Base-by-base conservation (phyloP, 2,888 invertebrate genomes). In the Drosophila anomelani region DNA sequence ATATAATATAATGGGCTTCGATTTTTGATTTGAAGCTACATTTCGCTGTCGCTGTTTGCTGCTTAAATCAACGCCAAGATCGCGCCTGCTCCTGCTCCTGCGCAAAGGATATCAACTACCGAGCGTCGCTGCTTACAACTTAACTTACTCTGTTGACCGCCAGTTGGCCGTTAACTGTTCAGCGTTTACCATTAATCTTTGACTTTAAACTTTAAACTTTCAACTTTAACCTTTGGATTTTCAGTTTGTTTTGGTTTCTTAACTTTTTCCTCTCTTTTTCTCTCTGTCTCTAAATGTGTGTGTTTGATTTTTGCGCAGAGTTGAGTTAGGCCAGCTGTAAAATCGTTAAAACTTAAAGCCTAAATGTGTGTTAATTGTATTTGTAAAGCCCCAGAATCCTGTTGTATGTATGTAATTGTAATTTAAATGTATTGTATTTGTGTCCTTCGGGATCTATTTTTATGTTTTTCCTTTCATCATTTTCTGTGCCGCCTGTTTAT, bases 11-110 rank as follows among this genome's bases (percentile, higher is more conserved):
- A 23, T 23, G 39, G 59, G 54, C 38, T 54, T 15, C 55, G 29
- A 54, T 39, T 38, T 34, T 44, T 51, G 39, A 46, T 38, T 56
- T 67, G 56, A 61, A 17, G 62, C 62, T 46, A 67, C n/a, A 26
- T 67, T 54, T 46, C 10, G 51, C 51, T 53, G 36, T 51, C 34
- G 59, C 82, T 73, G 77, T 77, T 77, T 66, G 78, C 83, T 79
- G 78, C 86, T 83, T 76, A 53, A 62, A 63, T 15, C 68, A 78
- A 74, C 75, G 77, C 75, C 85, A 59, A 46, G 69, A 58, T 56
- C 60, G 74, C 74, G 74, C 74, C 76, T 66, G 58, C 66, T 57
- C 68, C 68, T 70, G 70, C 69, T 73, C 75, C 74, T 74, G 73
- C 55, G 63, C 54, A 23, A 72, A 60, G 77, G 74, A 88, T 75